phyloP scores from a whole-genome alignment of 2,888 invertebrate species.

The Pollenia griseotomentosa region DNA sequence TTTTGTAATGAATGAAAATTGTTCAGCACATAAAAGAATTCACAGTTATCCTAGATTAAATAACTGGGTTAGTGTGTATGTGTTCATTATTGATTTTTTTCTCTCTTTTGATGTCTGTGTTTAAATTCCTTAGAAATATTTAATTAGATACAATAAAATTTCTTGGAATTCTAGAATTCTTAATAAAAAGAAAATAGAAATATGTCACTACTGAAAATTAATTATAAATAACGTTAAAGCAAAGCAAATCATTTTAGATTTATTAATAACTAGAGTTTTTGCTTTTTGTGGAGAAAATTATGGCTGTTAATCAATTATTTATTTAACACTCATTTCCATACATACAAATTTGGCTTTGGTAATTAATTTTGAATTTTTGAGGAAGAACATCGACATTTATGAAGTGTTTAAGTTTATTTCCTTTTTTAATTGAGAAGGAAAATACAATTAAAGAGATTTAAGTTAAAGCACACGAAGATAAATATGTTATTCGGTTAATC shows the following conservation, averaged over 20 bases:
- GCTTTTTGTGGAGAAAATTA: background rate
- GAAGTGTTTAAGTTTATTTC: background rate
- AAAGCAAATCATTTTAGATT: background rate
- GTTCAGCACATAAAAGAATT: constrained; percentile 11
- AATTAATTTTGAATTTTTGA: constrained; percentile 14
- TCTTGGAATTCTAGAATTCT: background rate
- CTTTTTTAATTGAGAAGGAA: background rate
- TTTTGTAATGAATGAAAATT: background rate
- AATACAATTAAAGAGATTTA: background rate
- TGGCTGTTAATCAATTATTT: background rate
- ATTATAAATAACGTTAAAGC: background rate
- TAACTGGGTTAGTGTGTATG: constrained; percentile 10
- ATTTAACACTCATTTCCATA: background rate
- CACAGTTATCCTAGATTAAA: constrained; percentile 14
- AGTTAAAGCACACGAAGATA: too few relatives aligned
- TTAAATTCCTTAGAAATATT: constrained; percentile 30
- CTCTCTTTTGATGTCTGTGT: constrained; percentile 10
- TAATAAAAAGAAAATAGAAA: background rate
- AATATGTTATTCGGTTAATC: too few relatives aligned
- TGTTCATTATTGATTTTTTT: constrained; percentile 32
- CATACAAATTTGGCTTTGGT: constrained; percentile 10
- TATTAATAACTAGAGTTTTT: background rate
- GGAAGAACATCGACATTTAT: background rate
- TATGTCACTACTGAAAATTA: background rate
- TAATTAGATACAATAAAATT: constrained; percentile 20